phyloP scores from a whole-genome alignment of 2,888 invertebrate species.

The Adineta ricciae region DNA sequence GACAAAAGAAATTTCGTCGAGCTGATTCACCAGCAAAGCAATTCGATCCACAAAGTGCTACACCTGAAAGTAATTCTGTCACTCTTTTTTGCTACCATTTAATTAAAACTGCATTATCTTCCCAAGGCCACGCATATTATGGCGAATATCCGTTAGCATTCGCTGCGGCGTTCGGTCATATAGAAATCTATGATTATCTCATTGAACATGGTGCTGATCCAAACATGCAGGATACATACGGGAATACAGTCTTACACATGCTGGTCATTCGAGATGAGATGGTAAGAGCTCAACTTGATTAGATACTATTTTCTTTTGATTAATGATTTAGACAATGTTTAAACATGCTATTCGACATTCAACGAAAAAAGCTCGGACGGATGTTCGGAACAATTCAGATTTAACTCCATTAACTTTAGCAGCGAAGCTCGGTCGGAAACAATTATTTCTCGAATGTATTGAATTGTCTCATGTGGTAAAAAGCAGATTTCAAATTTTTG shows the following conservation, averaged over 20 bases:
- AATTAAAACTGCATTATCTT: too few species aligned
- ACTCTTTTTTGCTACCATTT: too few species aligned
- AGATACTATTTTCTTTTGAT: too few species aligned
- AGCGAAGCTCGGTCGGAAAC: slow-evolving; percentile 85
- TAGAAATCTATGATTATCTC: slow-evolving; percentile 87
- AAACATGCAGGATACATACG: slow-evolving; percentile 86
- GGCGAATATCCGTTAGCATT: slow-evolving; percentile 94
- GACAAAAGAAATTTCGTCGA: not conserved
- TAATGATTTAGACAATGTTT: slow-evolving; percentile 74
- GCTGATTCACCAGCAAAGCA: not conserved
- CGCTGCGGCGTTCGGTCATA: slow-evolving; percentile 92
- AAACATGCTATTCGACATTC: slow-evolving; percentile 91
- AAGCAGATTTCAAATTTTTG: too few species aligned
- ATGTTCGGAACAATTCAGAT: slow-evolving; percentile 74
- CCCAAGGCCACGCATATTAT: slow-evolving; percentile 82
- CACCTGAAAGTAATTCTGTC: not conserved
- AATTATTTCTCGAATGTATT: slow-evolving; percentile 93
- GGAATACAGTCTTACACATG: slow-evolving; percentile 98
- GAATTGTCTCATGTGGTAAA: slow-evolving; percentile 59
- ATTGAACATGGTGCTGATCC: slow-evolving; percentile 85
- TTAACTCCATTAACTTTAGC: slow-evolving; percentile 89
- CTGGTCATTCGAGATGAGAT: slow-evolving; percentile 92
- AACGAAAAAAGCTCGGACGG: slow-evolving; percentile 78
- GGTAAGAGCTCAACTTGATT: slow-evolving; percentile 53
- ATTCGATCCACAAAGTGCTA: not conserved